A percentile compares a stretch with the other conserved stretches of the same genome.
These are phyloP conservation scores for Neotoma lepida DNA, from an alignment of 2,113 vertebrate genomes.

Conservation along the genomic window DNA sequence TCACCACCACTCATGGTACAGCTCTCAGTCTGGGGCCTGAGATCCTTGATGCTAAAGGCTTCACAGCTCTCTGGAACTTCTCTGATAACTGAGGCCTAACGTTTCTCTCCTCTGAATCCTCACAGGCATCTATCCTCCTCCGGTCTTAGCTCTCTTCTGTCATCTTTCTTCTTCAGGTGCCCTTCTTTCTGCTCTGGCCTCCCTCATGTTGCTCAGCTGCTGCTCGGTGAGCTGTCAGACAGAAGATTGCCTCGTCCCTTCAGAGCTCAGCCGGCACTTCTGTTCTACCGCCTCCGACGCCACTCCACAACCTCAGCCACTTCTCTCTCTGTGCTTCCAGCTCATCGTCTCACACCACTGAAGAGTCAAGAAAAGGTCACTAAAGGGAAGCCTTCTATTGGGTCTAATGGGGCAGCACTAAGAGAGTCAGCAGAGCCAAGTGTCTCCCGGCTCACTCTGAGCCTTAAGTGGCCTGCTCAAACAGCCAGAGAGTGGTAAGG, in stretches of 20 bases:
- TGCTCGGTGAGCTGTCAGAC: not conserved
- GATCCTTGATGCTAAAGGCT: not conserved
- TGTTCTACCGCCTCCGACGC: not conserved
- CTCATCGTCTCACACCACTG: not conserved
- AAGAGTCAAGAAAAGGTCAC: not conserved
- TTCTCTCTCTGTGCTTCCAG: not conserved
- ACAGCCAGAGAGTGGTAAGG: not conserved
- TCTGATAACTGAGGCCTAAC: not conserved
- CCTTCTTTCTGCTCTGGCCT: not conserved
- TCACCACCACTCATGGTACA: not conserved
- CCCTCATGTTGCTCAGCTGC: not conserved
- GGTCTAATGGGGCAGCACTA: not conserved
- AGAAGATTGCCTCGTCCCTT: not conserved
- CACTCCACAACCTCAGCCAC: not conserved
- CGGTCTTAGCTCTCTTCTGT: not conserved
- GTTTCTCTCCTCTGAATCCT: not conserved
- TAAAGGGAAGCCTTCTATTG: not conserved
- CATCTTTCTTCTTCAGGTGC: not conserved
- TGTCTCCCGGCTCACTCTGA: not conserved
- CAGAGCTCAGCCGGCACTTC: not conserved
- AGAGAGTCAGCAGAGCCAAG: not conserved
- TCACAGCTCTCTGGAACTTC: not conserved
- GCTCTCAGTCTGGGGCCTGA: not conserved
- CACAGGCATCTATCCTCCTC: not conserved
- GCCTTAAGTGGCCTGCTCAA: not conserved